Base-by-base conservation (phyloP, 2,113 vertebrate species). In the Aegithalos caudatus region DNA sequence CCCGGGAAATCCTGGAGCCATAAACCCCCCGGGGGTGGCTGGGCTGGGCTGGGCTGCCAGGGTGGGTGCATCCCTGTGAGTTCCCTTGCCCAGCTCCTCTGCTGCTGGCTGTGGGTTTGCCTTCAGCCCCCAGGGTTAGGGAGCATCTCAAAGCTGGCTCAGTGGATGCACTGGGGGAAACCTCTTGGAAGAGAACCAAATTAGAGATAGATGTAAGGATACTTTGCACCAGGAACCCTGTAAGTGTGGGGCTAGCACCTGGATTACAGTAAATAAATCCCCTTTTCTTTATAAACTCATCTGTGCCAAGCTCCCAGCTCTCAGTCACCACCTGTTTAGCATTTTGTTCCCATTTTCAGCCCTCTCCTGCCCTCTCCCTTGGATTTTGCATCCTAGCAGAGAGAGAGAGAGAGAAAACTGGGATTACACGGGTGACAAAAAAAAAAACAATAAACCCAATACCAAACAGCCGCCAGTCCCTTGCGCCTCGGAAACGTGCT, bases 261-360 rank as follows among this genome's bases (percentile, higher is more conserved):
- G 54, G 78, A 92, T 96, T 93, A 80, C 45, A 67, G 74, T 51
- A 72, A 92, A 88, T 89, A 87, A 94, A 95, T 85, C 70, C 61
- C 78, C 37, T 95, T 94, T 85, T 57, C 81, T 80, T 77, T 61
- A 79, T 50, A 64, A 69, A 31, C 58, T 77, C 7, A 1, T 40
- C 66, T 74, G 42, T 53, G 61, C 66, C 90, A 81, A 90, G 66
- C 57, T 88, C 74, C 22, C 66, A 62, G 44, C 70, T 85, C 84
- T 81, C 25, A 0, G 28, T 38, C 81, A 29, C 92, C 81, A 72
- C 73, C 74, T 76, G 21, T 69, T 69, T 37, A 79, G 53, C 40
- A 37, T 71, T 90, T 78, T 20, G 10, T 74, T 85, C 85, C 40
- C 61, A 60, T 79, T 95, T 86, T 72, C 76, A 70, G 27, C 20